Evolutionary conservation across 1,140 invertebrate genomes (phyloP).

Genomic region (Galleria mellonella): DNA sequence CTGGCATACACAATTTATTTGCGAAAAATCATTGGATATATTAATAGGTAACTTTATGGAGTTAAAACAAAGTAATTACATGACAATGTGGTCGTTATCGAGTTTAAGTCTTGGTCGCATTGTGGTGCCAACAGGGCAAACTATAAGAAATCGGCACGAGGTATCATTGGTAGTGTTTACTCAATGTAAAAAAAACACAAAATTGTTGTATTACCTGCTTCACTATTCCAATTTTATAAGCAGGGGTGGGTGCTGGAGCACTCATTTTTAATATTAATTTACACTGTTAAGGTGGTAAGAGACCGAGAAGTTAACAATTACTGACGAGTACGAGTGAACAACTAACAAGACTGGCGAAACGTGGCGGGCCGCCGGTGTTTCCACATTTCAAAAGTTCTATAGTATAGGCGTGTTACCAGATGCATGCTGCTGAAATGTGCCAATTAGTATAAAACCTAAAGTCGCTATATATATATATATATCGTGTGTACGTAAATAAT

Average conservation of each 20-base stretch:
- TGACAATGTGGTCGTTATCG: no score
- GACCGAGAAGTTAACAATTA: constrained; percentile 43
- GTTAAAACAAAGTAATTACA: no score
- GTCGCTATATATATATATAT: no score
- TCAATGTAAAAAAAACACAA: constrained; percentile 21
- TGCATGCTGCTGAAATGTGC: no score
- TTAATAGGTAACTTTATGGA: no score
- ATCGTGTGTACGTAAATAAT: no score
- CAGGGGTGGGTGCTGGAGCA: constrained; percentile 46
- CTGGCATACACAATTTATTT: neutral
- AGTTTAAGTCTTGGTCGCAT: constrained; percentile 8
- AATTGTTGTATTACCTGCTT: constrained; percentile 60
- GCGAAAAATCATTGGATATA: no score
- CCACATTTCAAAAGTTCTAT: constrained; percentile 26
- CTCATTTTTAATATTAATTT: constrained; percentile 49
- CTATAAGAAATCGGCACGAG: constrained; percentile 48
- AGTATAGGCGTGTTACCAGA: constrained; percentile 2
- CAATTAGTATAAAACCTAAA: no score
- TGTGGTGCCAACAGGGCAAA: constrained; percentile 65
- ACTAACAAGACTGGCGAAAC: constrained; percentile 61
- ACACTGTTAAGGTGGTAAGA: constrained; percentile 27
- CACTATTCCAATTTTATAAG: constrained; percentile 60
- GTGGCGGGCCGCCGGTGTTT: constrained; percentile 54
- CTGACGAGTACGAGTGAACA: constrained; percentile 33
- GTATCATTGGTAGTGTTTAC: constrained; percentile 18